Evolutionary conservation across 2,888 invertebrate genomes (phyloP), one percentile per base, ranked within the genome.

Genomic region (Cephus nigrinus): DNA sequence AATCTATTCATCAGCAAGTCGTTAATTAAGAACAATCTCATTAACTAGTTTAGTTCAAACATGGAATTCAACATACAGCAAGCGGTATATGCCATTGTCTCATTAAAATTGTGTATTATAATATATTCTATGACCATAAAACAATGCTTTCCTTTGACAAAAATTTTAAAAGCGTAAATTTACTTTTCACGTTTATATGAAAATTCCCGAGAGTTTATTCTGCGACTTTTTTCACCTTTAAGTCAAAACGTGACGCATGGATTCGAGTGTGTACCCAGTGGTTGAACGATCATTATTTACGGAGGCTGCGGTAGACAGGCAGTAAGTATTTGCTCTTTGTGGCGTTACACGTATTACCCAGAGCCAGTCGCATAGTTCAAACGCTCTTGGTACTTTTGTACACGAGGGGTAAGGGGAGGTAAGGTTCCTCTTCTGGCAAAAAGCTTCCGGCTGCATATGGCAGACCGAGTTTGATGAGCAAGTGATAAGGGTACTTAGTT

Each of bases 271-370:
- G 31, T 32, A 30, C 11, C 40, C 4, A 15, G 15, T 40, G 71
- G 31, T 11, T 32, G 71, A 77, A 74, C 80, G 83, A 81, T 85
- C 85, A 84, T 86, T 86, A 85, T 86, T 86, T 85, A 86, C 84
- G 82, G 81, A 84, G 84, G 81, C 85, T 85, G 85, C 79, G 80
- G 82, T 74, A 78, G 82, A 78, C 85, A 83, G 85, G 75, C 71
- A 40, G 76, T 30, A 34, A 40, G 76, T 30, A 34, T 34, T 40
- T 40, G 71, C 73, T 72, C 40, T 40, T 40, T 40, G 40, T 40
- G 40, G 9, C 23, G 15, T 40, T 40, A 23, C 15, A 40, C 40
- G 40, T 40, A 40, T 40, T 23, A 40, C 40, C 40, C 40, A 40
- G 40, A 15, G 5, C 23, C 5, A 23, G 40, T 15, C 40, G 40